Conservation (phyloP, 2,113 vertebrate species). For the Nannobrachium achirus region DNA sequence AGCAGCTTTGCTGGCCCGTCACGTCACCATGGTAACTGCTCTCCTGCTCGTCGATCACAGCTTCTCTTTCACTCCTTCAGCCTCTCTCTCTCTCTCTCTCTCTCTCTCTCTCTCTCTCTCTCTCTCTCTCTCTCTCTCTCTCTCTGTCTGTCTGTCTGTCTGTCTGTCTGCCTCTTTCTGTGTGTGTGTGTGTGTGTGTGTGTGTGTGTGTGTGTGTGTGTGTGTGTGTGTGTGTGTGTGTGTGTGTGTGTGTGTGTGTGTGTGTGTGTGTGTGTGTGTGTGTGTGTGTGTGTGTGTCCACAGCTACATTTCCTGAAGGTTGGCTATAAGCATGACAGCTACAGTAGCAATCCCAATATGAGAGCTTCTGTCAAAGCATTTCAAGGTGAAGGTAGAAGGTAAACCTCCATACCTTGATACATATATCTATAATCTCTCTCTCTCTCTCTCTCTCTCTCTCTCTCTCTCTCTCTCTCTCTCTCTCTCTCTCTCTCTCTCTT, state of each 20-base stretch:
- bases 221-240: no score
- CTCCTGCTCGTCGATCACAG: slow-evolving; percentile 37
- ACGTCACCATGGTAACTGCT: slow-evolving; percentile 61
- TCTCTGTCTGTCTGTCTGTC: not conserved
- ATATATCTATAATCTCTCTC: not conserved
- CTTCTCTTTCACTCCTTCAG: slow-evolving; percentile 5
- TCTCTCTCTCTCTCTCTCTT: not conserved
- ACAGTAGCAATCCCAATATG: slow-evolving; percentile 36
- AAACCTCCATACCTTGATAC: slow-evolving; percentile 15
- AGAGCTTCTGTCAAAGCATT: slow-evolving; percentile 27
- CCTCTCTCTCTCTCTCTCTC: not conserved
- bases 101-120: not conserved
- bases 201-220: no score
- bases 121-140: not conserved
- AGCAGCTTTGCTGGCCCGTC: slow-evolving; percentile 35
- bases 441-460: not conserved
- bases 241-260: no score
- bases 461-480: no score
- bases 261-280: no score
- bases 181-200: no score
- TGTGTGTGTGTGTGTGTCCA: slow-evolving; percentile 7
- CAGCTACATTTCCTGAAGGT: slow-evolving; percentile 50
- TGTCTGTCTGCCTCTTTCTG: no score
- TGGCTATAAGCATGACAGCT: slow-evolving; percentile 45
- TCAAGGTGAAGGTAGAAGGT: slow-evolving; percentile 30